Evolutionary conservation across 2,797 vertebrate species (phyloP), one percentile per base, ranked within the genome.

Genomic region (Aulostomus chinensis): DNA sequence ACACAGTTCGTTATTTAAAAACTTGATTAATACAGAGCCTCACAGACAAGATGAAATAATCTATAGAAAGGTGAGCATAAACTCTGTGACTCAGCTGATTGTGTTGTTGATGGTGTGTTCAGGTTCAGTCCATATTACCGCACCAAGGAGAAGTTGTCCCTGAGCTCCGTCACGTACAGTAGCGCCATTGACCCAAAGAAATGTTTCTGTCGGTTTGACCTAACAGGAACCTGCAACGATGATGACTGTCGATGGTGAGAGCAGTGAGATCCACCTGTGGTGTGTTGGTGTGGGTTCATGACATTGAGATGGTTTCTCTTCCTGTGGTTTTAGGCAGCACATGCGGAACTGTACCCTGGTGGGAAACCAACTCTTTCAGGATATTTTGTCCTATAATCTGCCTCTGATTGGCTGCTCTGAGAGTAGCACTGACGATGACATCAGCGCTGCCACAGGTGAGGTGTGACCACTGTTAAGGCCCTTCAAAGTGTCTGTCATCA

Each of bases 81-180:
- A n/a, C n/a, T n/a, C n/a, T n/a, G n/a, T n/a, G n/a, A n/a, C n/a
- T n/a, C n/a, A n/a, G n/a, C n/a, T n/a, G n/a, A n/a, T n/a, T n/a
- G n/a, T n/a, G n/a, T n/a, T n/a, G n/a, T n/a, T n/a, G n/a, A n/a
- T n/a, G n/a, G n/a, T n/a, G n/a, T n/a, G n/a, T n/a, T 51, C 86
- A 99, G 97, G 83, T 99, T 99, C 83, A 99, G 96, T 74, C 95
- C 97, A 0, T 98, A 96, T 72, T 99, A 96, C 86, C 88, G 97
- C 69, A 99, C 96, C 18, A 99, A 99, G 89, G 96, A 98, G 74
- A 97, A 95, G 65, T 66, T 97, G 21, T 92, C 92, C 0, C 85
- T 99, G 57, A 98, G 95, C 84, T 98, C 97, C 1, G 79, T 95
- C 17, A 92, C 95, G 0, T 92, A 92, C 35, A 98, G 97, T 80